Conservation (phyloP, 2,113 vertebrate species). For the Puntigrus tetrazona region DNA sequence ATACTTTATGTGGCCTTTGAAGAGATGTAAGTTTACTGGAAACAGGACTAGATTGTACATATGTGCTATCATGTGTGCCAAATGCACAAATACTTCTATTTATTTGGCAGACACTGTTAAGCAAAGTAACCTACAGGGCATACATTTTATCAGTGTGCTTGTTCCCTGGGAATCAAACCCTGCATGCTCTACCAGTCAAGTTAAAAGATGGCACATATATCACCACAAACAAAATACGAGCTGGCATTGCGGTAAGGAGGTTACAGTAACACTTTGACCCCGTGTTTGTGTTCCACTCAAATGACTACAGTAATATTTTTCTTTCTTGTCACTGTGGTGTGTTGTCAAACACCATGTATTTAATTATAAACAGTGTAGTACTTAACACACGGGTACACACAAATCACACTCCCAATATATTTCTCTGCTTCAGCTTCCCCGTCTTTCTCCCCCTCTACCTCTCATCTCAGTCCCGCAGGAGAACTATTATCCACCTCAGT, state of each 20-base stretch:
- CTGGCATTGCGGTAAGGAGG: conserved; percentile 31
- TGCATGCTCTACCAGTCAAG: conserved; percentile 17
- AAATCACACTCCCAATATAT: conserved; percentile 46
- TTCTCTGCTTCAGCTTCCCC: conserved; percentile 42
- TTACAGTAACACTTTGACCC: conserved; percentile 48
- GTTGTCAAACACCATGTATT: conserved; percentile 60
- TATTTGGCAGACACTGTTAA: conserved; percentile 3
- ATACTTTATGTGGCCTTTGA: not conserved
- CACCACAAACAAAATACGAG: conserved; percentile 18
- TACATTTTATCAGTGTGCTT: conserved; percentile 7
- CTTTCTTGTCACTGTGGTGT: conserved; percentile 33
- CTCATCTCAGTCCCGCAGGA: conserved; percentile 45
- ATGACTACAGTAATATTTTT: conserved; percentile 33
- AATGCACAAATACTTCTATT: not conserved
- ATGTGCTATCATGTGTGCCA: conserved; percentile 8
- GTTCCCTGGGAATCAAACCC: conserved; percentile 11
- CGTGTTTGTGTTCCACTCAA: not conserved
- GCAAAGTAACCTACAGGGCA: not conserved
- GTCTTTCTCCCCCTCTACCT: conserved; percentile 52
- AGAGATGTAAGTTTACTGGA: not conserved
- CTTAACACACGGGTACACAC: conserved; percentile 58
- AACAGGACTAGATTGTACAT: not conserved
- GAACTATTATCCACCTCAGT: conserved; percentile 50
- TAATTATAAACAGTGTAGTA: conserved; percentile 59
- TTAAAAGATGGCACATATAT: not conserved